Percentiles rank a stretch among this genome's conserved stretches.
These are phyloP conservation scores for Pampus argenteus DNA, from an alignment of 2,797 vertebrate species.

Conservation along the genomic window DNA sequence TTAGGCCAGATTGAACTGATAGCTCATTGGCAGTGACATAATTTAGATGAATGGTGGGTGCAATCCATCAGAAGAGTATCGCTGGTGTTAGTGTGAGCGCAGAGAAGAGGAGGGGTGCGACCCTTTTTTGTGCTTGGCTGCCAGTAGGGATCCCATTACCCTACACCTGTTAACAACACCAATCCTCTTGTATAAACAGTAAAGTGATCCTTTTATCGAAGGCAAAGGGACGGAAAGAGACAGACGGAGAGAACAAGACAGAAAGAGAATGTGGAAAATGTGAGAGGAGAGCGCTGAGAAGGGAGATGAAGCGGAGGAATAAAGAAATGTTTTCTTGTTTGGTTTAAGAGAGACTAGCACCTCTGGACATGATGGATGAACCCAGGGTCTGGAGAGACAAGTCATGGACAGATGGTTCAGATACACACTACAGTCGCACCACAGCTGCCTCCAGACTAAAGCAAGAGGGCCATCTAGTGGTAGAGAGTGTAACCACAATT, in stretches of 20 bases:
- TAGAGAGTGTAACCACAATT: neutral
- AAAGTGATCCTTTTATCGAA: constrained; percentile 84
- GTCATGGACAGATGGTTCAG: constrained; percentile 69
- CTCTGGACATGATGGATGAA: constrained; percentile 86
- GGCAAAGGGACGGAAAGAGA: constrained; percentile 53
- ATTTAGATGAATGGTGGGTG: constrained; percentile 91
- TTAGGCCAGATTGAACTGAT: constrained; percentile 85
- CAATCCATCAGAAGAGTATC: constrained; percentile 86
- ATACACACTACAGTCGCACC: constrained; percentile 37
- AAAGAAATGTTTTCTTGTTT: constrained; percentile 85
- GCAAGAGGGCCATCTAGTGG: constrained; percentile 83
- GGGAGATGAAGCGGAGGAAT: constrained; percentile 64
- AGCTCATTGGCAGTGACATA: constrained; percentile 88
- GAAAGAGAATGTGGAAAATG: constrained; percentile 46
- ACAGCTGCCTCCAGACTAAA: constrained; percentile 53
- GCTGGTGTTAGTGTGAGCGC: constrained; percentile 57
- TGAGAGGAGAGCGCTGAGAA: constrained; percentile 37
- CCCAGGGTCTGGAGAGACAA: constrained; percentile 78
- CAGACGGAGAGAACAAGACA: constrained; percentile 42
- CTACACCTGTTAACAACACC: constrained; percentile 91
- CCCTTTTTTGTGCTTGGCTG: constrained; percentile 78
- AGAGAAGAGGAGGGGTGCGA: constrained; percentile 62
- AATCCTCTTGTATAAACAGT: constrained; percentile 88
- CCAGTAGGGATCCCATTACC: constrained; percentile 89
- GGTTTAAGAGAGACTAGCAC: constrained; percentile 78